Evolutionary conservation across 2,888 invertebrate species (phyloP), one percentile per base, ranked within the genome.

Genomic region (Colostygia pectinataria): DNA sequence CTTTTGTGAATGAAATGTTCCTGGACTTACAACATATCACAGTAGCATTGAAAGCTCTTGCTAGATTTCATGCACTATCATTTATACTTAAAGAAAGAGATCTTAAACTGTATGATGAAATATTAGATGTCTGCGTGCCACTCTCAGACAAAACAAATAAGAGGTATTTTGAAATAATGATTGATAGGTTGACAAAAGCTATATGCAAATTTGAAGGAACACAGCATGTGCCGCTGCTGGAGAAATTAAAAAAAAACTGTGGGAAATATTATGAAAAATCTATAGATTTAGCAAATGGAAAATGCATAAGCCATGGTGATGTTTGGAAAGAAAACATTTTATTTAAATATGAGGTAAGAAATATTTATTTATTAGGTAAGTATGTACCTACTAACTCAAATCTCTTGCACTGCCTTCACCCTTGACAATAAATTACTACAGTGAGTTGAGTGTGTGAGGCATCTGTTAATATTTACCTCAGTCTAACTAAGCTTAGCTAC

Each of bases 301-400:
- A 69, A 10, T 86, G 83, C 50, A 64, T 90, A 41, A 83, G 87
- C 53, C 90, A 90, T 63, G 88, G 88, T 15, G 90, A 90, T 65
- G 78, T 87, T 25, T 90, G 90, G 90, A 89, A 88, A 60, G 89
- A 88, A 65, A 90, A 90, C 55, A 75, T 89, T 42, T 63, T 90
- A 12, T 90, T 73, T 65, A 77, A 80, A 61, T 87, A 88, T 71
- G 58, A 81, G 79, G 88, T 86, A 65, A 49, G 20, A 5, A 20
- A 20, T 20, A 5, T 20, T 20, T n/a, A n/a, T n/a, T n/a, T n/a
- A n/a, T n/a, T n/a, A n/a, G n/a, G n/a, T n/a, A n/a, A n/a, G n/a
- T n/a, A n/a, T n/a, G n/a, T n/a, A n/a, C n/a, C n/a, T n/a, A n/a
- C n/a, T n/a, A n/a, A n/a, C n/a, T n/a, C n/a, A n/a, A n/a, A n/a